These are phyloP conservation scores for Agapornis roseicollis DNA, from an alignment of 2,113 vertebrate genomes.

Conservation along the genomic window DNA sequence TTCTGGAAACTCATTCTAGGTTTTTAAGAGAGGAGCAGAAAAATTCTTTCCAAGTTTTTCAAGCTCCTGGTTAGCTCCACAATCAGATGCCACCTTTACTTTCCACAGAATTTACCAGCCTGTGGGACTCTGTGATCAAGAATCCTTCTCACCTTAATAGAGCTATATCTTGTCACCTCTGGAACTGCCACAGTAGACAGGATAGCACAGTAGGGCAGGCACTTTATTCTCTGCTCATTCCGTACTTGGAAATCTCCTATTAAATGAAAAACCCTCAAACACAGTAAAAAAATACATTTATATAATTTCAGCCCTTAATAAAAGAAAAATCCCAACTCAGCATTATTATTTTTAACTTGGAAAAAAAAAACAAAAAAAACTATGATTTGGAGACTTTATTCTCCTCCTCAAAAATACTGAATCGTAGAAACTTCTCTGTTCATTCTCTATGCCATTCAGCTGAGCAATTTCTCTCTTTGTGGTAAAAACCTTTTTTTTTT, in stretches of 20 bases:
- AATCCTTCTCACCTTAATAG: conserved; percentile 40
- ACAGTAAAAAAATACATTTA: not conserved
- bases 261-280: conserved; percentile 14
- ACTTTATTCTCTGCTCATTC: conserved; percentile 14
- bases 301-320: not conserved
- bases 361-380: too few species aligned
- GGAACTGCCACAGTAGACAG: conserved; percentile 29
- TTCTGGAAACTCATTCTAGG: not conserved
- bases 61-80: not conserved
- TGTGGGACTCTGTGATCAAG: not conserved
- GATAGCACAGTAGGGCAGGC: not conserved
- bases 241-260: conserved; percentile 10
- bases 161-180: conserved; percentile 2
- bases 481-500: not conserved
- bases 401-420: not conserved
- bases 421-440: not conserved
- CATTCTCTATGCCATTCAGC: not conserved
- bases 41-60: not conserved
- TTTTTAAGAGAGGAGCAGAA: not conserved
- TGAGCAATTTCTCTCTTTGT: not conserved
- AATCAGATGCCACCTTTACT: not conserved
- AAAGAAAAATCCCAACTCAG: not conserved
- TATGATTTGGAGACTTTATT: not conserved
- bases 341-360: not conserved
- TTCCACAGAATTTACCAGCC: not conserved